Evolutionary conservation across 2,797 vertebrate species (phyloP).

Genomic region (Mus minutoides): DNA sequence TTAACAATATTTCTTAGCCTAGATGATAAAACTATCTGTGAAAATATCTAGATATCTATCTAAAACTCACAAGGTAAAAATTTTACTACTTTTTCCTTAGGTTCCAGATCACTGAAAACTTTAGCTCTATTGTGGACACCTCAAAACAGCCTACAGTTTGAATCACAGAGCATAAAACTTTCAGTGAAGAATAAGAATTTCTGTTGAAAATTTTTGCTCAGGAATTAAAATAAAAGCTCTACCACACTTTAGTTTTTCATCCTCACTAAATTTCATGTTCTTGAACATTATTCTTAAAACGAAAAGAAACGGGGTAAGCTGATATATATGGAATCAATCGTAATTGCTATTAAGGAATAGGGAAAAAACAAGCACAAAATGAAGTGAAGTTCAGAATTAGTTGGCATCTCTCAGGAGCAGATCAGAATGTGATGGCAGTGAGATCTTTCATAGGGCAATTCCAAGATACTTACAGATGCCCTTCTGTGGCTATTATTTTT

Average conservation of each 20-base stretch:
- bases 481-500: slow-evolving; percentile 8
- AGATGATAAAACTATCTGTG: not conserved
- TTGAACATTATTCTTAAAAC: slow-evolving; percentile 31
- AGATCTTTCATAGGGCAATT: slow-evolving; percentile 26
- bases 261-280: slow-evolving; percentile 40
- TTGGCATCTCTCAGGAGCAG: not conserved
- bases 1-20: not conserved
- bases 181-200: slow-evolving; percentile 5
- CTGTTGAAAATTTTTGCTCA: slow-evolving; percentile 39
- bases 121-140: not conserved
- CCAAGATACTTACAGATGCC: slow-evolving; percentile 6
- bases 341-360: slow-evolving; percentile 50
- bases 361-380: slow-evolving; percentile 35
- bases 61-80: not conserved
- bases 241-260: slow-evolving; percentile 7
- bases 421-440: not conserved
- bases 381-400: slow-evolving; percentile 39
- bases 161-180: not conserved
- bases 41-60: not conserved
- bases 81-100: slow-evolving; percentile 24
- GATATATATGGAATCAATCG: slow-evolving; percentile 5
- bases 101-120: not conserved
- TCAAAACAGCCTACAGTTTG: not conserved
- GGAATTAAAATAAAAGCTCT: slow-evolving; percentile 33
- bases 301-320: slow-evolving; percentile 23